A percentile compares a stretch with the other conserved stretches of the same genome.
phyloP scores from a whole-genome alignment of 2,797 vertebrate genomes.

The Gallinago stenura region DNA sequence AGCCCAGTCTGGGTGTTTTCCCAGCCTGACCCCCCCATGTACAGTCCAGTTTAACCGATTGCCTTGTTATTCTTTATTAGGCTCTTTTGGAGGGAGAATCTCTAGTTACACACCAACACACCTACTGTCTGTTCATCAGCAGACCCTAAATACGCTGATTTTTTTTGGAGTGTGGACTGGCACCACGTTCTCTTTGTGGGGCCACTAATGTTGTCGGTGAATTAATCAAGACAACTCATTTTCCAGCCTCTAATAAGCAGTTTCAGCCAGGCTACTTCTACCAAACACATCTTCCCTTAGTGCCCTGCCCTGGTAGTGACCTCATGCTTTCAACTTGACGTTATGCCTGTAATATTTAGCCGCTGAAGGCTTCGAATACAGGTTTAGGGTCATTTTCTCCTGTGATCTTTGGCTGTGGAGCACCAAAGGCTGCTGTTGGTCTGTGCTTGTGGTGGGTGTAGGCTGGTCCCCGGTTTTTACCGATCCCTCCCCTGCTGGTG shows the following conservation, averaged over 20 bases:
- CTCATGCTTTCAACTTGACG: not conserved
- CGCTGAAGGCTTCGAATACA: not conserved
- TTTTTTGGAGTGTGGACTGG: not conserved
- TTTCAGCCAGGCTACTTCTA: not conserved
- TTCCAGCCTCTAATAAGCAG: not conserved
- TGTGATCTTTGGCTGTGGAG: constrained; percentile 5
- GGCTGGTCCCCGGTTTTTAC: not conserved
- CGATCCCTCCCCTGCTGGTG: constrained; percentile 46
- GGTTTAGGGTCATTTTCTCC: not conserved
- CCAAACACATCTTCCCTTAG: not conserved
- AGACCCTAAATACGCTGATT: not conserved
- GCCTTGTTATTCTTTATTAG: constrained; percentile 65
- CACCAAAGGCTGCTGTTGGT: constrained; percentile 28
- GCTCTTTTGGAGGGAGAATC: constrained; percentile 37
- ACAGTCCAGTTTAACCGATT: constrained; percentile 53
- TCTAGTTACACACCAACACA: constrained; percentile 22
- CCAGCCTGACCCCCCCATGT: not conserved
- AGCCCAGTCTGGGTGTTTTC: not conserved
- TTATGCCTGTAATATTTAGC: not conserved
- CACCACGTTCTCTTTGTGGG: not conserved
- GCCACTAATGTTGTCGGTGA: not conserved
- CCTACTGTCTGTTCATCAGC: not conserved
- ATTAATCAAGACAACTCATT: not conserved
- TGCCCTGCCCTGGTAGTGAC: not conserved
- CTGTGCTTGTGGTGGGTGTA: not conserved